Percentiles rank a stretch among this genome's conserved stretches.
Conservation (phyloP, 2,797 vertebrate species). For the Macroramphosus scolopax region DNA sequence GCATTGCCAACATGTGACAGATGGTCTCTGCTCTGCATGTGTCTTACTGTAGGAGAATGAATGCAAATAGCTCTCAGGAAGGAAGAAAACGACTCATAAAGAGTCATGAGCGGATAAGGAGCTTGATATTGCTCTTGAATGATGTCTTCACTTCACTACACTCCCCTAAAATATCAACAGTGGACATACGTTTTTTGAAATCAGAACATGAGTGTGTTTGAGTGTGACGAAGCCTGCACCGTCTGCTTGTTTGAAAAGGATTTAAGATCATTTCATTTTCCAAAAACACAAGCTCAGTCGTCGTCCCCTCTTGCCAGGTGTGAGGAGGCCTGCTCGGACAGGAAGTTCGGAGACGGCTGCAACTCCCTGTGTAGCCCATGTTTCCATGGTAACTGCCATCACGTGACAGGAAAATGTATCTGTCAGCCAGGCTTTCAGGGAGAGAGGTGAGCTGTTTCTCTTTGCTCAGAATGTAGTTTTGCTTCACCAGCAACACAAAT, state of each 20-base stretch:
- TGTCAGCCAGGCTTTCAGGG: conserved; percentile 88
- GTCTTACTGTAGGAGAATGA: background rate
- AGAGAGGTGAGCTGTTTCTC: conserved; percentile 78
- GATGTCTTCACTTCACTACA: too few relatives aligned
- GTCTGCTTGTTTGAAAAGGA: too few relatives aligned
- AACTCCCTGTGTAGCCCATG: conserved; percentile 80
- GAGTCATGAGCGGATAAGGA: too few relatives aligned
- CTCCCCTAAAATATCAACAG: too few relatives aligned
- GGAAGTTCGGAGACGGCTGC: conserved; percentile 86
- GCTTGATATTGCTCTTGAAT: too few relatives aligned
- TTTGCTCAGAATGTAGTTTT: background rate
- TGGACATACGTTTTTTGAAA: too few relatives aligned
- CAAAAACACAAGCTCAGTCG: background rate
- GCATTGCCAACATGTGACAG: too few relatives aligned
- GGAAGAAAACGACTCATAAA: too few relatives aligned
- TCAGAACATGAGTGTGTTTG: too few relatives aligned
- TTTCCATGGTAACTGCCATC: conserved; percentile 83
- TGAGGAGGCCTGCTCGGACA: conserved; percentile 76
- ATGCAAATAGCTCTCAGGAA: background rate
- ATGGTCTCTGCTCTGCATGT: background rate
- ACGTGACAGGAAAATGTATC: conserved; percentile 86
- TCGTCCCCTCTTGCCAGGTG: conserved; percentile 76
- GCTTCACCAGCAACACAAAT: background rate
- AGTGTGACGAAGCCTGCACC: too few relatives aligned
- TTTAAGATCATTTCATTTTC: too few relatives aligned